A percentile compares a stretch with the other conserved stretches of the same genome.
These are phyloP conservation scores for Drosophila atroscutellata DNA, from an alignment of 2,888 invertebrate genomes.

Conservation along the genomic window DNA sequence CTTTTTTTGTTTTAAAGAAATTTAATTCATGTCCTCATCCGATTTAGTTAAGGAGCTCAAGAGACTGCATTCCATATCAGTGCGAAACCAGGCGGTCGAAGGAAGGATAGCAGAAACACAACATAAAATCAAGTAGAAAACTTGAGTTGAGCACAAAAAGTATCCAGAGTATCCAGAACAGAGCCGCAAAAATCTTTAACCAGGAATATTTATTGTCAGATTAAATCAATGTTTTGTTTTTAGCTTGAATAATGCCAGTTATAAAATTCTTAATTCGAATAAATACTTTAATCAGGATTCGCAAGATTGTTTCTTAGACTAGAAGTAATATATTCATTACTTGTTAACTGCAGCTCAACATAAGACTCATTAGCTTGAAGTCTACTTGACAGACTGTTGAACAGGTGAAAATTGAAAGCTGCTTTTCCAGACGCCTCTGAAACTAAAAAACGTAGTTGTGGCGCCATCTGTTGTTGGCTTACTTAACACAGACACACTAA, in stretches of 20 bases:
- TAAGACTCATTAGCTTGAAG: background rate
- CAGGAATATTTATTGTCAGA: background rate
- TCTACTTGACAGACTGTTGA: background rate
- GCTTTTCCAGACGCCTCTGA: background rate
- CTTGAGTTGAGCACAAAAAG: background rate
- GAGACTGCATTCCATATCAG: constrained; percentile 4
- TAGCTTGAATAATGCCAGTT: too few species aligned
- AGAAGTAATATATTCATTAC: background rate
- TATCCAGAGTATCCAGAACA: background rate
- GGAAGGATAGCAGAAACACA: background rate
- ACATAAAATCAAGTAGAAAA: background rate
- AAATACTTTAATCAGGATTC: background rate
- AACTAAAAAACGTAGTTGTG: background rate
- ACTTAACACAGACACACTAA: background rate
- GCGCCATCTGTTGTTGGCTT: constrained; percentile 31
- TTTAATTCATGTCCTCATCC: constrained; percentile 61
- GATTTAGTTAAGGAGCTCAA: constrained; percentile 19
- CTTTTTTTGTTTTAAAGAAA: constrained; percentile 37
- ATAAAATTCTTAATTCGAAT: background rate
- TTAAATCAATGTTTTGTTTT: background rate
- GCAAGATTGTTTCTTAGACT: background rate
- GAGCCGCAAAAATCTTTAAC: background rate
- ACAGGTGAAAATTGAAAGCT: background rate
- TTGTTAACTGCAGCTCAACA: background rate
- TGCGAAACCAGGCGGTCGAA: constrained; percentile 9